These are phyloP conservation scores for Crotalus tigris DNA, from an alignment of 2,113 vertebrate genomes.

Conservation along the genomic window DNA sequence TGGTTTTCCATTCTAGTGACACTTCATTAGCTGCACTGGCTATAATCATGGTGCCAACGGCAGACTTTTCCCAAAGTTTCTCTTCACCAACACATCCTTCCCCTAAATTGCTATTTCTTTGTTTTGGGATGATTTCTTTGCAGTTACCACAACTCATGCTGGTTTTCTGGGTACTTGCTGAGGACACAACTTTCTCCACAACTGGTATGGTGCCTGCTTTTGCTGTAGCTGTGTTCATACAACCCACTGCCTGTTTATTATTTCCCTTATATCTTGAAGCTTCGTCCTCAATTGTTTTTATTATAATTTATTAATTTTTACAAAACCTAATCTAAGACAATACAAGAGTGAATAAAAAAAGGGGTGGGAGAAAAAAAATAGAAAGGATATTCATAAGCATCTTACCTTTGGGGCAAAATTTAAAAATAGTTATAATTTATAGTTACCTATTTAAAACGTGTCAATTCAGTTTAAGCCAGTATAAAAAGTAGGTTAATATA, in stretches of 20 bases:
- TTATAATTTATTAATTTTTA: neutral
- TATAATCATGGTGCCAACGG: neutral
- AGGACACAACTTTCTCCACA: neutral
- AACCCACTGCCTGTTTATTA: neutral
- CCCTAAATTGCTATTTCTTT: neutral
- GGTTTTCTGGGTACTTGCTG: neutral
- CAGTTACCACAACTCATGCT: neutral
- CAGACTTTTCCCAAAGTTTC: neutral
- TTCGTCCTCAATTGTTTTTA: neutral
- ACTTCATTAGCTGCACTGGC: neutral
- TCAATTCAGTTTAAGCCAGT: neutral
- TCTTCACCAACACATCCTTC: neutral
- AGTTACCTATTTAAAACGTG: neutral
- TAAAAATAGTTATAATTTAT: neutral
- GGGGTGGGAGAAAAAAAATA: neutral
- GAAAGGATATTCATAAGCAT: neutral
- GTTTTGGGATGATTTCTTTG: neutral
- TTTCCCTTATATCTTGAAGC: too few species aligned
- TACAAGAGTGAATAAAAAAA: neutral
- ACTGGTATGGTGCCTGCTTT: neutral
- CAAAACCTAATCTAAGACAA: neutral
- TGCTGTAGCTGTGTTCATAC: neutral
- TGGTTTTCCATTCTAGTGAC: neutral
- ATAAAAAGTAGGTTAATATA: neutral
- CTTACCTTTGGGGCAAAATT: neutral